Base-by-base conservation (phyloP, 2,888 invertebrate genomes). In the Pyrrhosoma nymphula region DNA sequence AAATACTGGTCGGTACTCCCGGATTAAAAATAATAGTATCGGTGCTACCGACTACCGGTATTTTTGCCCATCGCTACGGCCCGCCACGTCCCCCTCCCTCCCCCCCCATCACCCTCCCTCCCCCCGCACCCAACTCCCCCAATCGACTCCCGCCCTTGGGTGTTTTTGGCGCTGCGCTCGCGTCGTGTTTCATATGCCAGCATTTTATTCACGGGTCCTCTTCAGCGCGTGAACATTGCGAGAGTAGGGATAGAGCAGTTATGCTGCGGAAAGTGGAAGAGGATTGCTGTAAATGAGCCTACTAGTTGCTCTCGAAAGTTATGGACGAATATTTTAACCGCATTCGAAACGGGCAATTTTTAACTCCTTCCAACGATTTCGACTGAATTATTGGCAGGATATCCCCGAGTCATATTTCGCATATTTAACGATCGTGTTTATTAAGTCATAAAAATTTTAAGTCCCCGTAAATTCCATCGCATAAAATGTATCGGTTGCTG, bases 391-490 rank as follows among this genome's bases (percentile, higher is more conserved):
- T 82, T 82, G 82, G 18, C 30, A 35, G 82, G 2, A 35, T 35
- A 30, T 82, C 82, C 30, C 16, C 35, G 82, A 16, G 35, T 14
- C 35, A 18, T 35, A 82, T 82, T 82, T 35, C 35, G 18, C 82
- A 16, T 16, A 18, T 82, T 82, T 82, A 82, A 82, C 82, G 82
- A 82, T 82, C 82, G 35, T 35, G n/a, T 82, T 82, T 82, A 82
- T 82, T 82, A 2, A 82, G 82, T 82, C 82, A 35, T 82, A 82
- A 82, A 82, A 82, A 8, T 82, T 60, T 82, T 35, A 35, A 82
- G 82, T 30, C 35, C 16, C n/a, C 82, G 16, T 82, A 82, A 82
- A 82, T 82, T 82, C 35, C 35, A 18, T 82, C 6, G 35, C 14
- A n/a, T 16, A 82, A 82, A 82, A 82, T 35, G 82, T 30, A 82